These are phyloP conservation scores for Prunella himalayana DNA, from an alignment of 2,113 vertebrate species.

Conservation along the genomic window DNA sequence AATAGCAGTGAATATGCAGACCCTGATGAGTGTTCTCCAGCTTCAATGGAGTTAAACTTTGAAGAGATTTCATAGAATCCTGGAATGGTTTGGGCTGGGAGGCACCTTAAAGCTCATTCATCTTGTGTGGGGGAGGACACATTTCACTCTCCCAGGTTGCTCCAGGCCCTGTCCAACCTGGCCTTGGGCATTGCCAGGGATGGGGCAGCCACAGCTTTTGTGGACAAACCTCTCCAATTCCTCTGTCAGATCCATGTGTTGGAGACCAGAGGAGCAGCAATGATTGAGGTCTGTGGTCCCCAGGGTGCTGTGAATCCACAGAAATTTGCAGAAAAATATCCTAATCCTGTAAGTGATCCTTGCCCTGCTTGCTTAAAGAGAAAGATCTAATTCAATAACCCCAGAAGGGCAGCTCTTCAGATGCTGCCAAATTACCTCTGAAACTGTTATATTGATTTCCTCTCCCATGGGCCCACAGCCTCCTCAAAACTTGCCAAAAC, in stretches of 20 bases:
- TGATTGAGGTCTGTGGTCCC: background rate
- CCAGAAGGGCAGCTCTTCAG: background rate
- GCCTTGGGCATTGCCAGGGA: background rate
- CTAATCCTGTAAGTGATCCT: background rate
- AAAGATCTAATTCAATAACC: background rate
- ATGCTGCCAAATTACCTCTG: background rate
- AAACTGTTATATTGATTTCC: background rate
- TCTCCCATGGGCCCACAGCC: background rate
- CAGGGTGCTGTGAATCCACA: rapidly evolving
- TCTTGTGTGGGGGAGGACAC: rapidly evolving
- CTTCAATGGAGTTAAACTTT: background rate
- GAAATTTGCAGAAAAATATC: background rate
- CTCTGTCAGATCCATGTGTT: rapidly evolving
- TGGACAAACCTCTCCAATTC: background rate
- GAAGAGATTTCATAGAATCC: background rate
- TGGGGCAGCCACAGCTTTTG: background rate
- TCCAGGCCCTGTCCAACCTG: background rate
- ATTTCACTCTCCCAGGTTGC: rapidly evolving
- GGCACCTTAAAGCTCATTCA: background rate
- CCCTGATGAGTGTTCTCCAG: rapidly evolving
- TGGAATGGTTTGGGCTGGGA: background rate
- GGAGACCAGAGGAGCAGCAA: background rate
- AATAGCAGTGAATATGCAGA: background rate
- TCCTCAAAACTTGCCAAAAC: background rate
- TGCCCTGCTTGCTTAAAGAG: rapidly evolving